Evolutionary conservation across 2,113 vertebrate species (phyloP), one percentile per base, ranked within the genome.

Genomic region (Galbula dea): DNA sequence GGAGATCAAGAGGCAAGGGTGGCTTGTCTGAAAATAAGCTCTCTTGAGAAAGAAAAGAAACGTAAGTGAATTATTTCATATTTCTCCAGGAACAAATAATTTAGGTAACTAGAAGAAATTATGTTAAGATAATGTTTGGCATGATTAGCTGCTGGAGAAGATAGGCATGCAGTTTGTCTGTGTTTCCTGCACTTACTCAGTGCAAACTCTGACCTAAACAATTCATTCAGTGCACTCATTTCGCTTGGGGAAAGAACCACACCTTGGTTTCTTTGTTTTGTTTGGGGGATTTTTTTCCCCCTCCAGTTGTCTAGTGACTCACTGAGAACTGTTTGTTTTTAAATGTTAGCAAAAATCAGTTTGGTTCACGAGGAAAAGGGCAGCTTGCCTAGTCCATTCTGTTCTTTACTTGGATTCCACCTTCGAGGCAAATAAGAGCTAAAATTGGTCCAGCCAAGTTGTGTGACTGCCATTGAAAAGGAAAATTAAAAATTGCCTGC

Each of bases 301-400:
- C 69, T 74, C 79, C 77, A 54, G 69, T 78, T 94, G 73, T 82
- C 69, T 9, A 7, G 78, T 96, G 96, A 96, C 84, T 95, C 96
- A 96, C 34, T 73, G 91, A 82, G 66, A 93, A 29, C 77, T 87
- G 72, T 90, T 94, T 96, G 94, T 95, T 96, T 96, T 95, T 52
- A 86, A 79, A 89, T 32, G 66, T 69, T 90, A 92, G 91, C 81
- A 51, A 12, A 78, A 96, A 83, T 90, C 81, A 84, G 54, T 76
- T 92, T 94, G 84, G 83, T 92, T 96, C 89, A 87, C 92, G 52
- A 81, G 88, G 83, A 91, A 85, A 62, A 94, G 91, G 94, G 95
- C 91, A 96, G 89, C 91, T 92, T 93, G 94, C 93, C 95, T 86
- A 96, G 95, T 92, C 95, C 92, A 62, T 92, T 94, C 85, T 94